Evolutionary conservation across 2,113 vertebrate genomes (phyloP), one percentile per base, ranked within the genome.

Genomic region (Siniperca knerii): DNA sequence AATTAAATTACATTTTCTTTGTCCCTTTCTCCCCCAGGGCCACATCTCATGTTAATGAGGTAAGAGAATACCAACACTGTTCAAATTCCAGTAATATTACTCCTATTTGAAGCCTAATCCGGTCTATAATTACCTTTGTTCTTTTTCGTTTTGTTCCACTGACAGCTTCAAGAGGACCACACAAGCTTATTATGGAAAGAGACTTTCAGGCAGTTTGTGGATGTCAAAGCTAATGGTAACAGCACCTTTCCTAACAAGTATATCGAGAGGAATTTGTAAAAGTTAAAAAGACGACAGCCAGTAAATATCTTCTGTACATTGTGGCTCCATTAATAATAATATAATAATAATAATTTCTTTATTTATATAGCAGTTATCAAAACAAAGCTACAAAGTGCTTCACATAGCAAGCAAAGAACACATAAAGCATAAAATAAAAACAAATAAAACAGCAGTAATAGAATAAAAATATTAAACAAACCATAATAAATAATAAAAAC

Each of bases 211-310:
- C 87, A 87, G 40, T 98, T 98, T 95, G 89, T 96, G 87, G 98
- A 99, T 88, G 65, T 97, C 87, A 98, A 98, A 95, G 94, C 96
- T 77, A 96, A 97, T 74, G 97, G 97, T 29, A 29, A 6, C 1
- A 71, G 48, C 48, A 54, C 20, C 5, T 55, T 55, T 72, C 4
- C 29, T 52, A 3, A 21, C 18, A 21, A 33, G 21, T 70, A 9
- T 70, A 29, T 20, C 29, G 4, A 18, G 23, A 25, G 8, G 5
- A 33, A 33, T 69, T 20, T 50, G 21, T 29, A 29, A 20, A 50
- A 33, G 4, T 0, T 33, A 42, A 5, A n/a, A 20, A 37, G 61
- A 12, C 8, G 12, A 3, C 12, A 68, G 6, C 3, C 44, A 10
- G 18, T 29, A 13, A 50, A 0, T 18, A 20, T 16, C 42, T 2